Evolutionary conservation across 1,140 invertebrate genomes (phyloP), one percentile per base, ranked within the genome.

Genomic region (Pomacea maculata): DNA sequence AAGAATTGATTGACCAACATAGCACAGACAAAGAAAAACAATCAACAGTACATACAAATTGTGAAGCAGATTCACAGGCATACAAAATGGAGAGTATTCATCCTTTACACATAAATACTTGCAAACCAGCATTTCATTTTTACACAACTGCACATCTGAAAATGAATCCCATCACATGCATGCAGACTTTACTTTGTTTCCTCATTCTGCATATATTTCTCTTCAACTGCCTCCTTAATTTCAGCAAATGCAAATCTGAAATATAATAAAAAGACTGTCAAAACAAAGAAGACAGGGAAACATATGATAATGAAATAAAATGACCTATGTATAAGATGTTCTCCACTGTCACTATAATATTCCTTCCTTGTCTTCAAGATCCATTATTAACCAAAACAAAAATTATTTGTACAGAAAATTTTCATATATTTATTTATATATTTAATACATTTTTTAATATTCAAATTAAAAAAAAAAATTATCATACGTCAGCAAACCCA

Each of bases 161-260:
- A 45, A 45, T 57, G 14, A 57, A 57, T 57, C 9, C 14, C 55
- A 9, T 10, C 55, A 57, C 14, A 57, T 61, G 15, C 17, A 67
- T 54, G 8, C 10, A 34, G 52, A 77, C 6, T 52, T 82, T 52
- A 83, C 82, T 57, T 80, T 61, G 76, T 63, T 52, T 77, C 73
- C 9, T 19, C 55, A 55, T 64, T 65, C 5, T 70, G 19, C 21
- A 87, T 34, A 65, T 87, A 87, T 71, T 75, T 83, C 54, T 79
- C 73, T 65, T 80, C 25, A 17, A 85, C 85, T 55, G 85, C 86
- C 74, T 85, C 70, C 52, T 81, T 75, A 21, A 87, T 68, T 80
- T 87, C 85, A 45, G 74, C 77, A 77, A 85, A 86, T 12, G 84
- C 85, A 86, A 85, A 86, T 65, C 86, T 87, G 34, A 75, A 79